Evolutionary conservation across 2,888 invertebrate species (phyloP).

Genomic region (Hoplodrina blanda): DNA sequence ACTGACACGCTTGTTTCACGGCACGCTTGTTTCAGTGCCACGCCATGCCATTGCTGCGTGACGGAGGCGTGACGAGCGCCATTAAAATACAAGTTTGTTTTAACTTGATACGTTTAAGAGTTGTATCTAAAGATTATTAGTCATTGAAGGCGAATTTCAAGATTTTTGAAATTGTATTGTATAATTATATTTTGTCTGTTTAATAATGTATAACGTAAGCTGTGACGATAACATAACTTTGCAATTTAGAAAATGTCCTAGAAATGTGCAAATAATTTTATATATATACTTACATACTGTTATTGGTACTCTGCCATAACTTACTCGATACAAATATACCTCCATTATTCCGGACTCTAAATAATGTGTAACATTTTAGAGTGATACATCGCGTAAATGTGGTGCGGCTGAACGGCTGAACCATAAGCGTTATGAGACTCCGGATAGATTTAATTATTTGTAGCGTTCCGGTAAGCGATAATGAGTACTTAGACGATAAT

Average conservation of each 20-base stretch:
- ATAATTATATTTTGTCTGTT: too few relatives aligned
- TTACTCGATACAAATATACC: conserved; percentile 3
- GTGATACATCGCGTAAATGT: conserved; percentile 27
- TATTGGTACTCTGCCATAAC: conserved; percentile 10
- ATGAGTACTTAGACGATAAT: conserved; percentile 1
- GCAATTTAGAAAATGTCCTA: background rate
- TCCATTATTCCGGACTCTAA: conserved; percentile 21
- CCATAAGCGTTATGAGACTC: conserved; percentile 9
- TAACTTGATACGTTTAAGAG: background rate
- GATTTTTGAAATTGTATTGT: background rate
- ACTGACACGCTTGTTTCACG: conserved; percentile 48
- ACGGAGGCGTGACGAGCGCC: conserved; percentile 7
- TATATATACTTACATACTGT: conserved; percentile 13
- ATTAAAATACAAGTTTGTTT: conserved; percentile 17
- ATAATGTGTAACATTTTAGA: conserved; percentile 47
- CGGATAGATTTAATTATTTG: conserved; percentile 28
- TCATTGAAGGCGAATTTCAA: background rate
- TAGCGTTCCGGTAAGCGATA: conserved; percentile 19
- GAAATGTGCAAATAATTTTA: background rate
- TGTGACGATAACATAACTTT: background rate
- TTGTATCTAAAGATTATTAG: background rate
- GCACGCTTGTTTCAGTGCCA: conserved; percentile 5
- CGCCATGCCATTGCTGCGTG: conserved; percentile 25
- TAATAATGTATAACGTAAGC: background rate
- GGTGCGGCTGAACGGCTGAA: background rate